Base-by-base conservation (phyloP, 2,888 invertebrate genomes). In the Cosmia trapezina region DNA sequence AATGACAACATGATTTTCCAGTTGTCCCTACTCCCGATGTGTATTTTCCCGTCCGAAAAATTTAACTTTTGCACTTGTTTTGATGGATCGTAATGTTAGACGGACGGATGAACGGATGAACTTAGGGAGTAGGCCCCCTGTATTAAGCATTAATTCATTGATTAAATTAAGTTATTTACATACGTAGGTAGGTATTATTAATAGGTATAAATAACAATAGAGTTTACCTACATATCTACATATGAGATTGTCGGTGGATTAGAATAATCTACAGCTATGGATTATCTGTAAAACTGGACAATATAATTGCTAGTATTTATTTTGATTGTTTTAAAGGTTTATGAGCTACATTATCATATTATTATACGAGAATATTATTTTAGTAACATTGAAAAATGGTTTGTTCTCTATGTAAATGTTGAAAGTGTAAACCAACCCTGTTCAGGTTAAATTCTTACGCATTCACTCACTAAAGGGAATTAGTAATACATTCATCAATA, bases 211-310 rank as follows among this genome's bases (percentile, higher is more conserved):
- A 43, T 28, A 51, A 73, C 61, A 73, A 62, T 45, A 47, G 28
- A 51, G 14, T n/a, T 78, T 78, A 69, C 51, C 0, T 45, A 22
- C 17, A 37, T 54, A 51, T 67, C 22, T 66, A 33, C 45, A 22
- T 60, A 56, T 6, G 14, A 53, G 59, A 79, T 80, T 63, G 74
- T 73, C 62, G n/a, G 37, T n/a, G 22, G 57, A 73, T 80, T 80
- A 59, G 22, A 57, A 22, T 63, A 73, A 80, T 73, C 17, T 76
- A 73, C 2, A 73, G 22, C 37, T 37, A 47, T 51, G 19, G 74
- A 47, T 79, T 57, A 57, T 62, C 43, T 79, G 14, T 28, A 73
- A 19, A n/a, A 54, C 57, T 45, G 37, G 37, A 61, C 45, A 78
- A 45, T 56, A 62, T 47, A 51, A 57, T 72, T 28, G 3, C 56